Percentiles rank a stretch among this genome's conserved stretches.
Conservation (phyloP, 2,888 invertebrate species). For the Drosophila prostipennis region DNA sequence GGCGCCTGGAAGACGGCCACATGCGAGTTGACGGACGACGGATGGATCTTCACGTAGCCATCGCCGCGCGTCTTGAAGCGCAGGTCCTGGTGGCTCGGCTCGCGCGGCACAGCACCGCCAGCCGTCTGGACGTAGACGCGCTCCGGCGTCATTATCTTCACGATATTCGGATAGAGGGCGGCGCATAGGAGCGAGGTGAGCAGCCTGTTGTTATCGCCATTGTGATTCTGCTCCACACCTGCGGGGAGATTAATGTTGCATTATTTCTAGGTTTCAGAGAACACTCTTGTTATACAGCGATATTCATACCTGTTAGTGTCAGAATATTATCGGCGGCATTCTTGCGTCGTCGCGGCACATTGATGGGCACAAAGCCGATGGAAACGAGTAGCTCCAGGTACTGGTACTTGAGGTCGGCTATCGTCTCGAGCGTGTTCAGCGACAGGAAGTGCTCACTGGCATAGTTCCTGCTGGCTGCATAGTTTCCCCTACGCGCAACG, state of each 20-base stretch:
- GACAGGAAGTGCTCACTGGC: slow-evolving; percentile 94
- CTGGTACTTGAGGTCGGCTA: slow-evolving; percentile 94
- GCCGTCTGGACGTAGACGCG: slow-evolving; percentile 90
- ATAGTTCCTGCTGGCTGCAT: slow-evolving; percentile 90
- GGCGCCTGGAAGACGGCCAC: slow-evolving; percentile 89
- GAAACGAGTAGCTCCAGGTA: slow-evolving; percentile 90
- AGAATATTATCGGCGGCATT: slow-evolving; percentile 86
- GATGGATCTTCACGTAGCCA: slow-evolving; percentile 90
- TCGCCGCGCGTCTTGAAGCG: slow-evolving; percentile 90
- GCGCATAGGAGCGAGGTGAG: slow-evolving; percentile 94
- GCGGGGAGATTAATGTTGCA: neutral
- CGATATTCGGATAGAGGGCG: slow-evolving; percentile 96
- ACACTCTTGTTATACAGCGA: neutral
- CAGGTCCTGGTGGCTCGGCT: slow-evolving; percentile 89
- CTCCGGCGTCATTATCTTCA: slow-evolving; percentile 91
- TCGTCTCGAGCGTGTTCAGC: slow-evolving; percentile 91
- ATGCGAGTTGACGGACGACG: slow-evolving; percentile 90
- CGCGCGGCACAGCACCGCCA: slow-evolving; percentile 90
- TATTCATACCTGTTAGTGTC: slow-evolving; percentile 86
- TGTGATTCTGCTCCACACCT: slow-evolving; percentile 87
- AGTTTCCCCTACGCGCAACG: slow-evolving; percentile 87
- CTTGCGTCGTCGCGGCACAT: slow-evolving; percentile 85
- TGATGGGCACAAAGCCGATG: slow-evolving; percentile 91
- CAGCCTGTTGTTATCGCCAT: slow-evolving; percentile 90
- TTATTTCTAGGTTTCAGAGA: neutral